Base-by-base conservation (phyloP, 2,113 vertebrate genomes). In the Carassius auratus region DNA sequence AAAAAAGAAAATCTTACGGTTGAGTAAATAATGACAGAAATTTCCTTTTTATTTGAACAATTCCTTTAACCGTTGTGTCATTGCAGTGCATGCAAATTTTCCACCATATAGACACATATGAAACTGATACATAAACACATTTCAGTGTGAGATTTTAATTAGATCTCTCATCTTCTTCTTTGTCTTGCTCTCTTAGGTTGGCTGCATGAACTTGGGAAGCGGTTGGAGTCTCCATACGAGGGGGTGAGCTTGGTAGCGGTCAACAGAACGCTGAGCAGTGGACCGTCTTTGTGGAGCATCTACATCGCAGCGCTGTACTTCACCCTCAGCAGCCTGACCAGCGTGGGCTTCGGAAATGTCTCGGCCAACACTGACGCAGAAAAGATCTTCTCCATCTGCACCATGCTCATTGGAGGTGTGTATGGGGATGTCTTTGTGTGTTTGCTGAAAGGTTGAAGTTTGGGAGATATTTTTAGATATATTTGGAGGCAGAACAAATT, bases 351-450 rank as follows among this genome's bases (percentile, higher is more conserved):
- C 0, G 98, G 0, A 87, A 99, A 99, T 2, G 98, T 99, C 85
- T 99, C 97, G 0, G 98, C 98, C 88, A 99, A 99, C 86, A 99
- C 98, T 0, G 98, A 99, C 36, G 94, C 96, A 0, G 98, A 99
- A 89, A 99, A 99, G 94, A 99, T 99, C 87, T 99, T 99, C 92
- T 99, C 98, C 74, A 97, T 99, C 92, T 99, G 97, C 90, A 98
- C 97, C 90, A 99, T 99, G 98, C 93, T 99, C 61, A 97, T 99
- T 64, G 98, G 98, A 84, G 98, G 98, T 99, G 14, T 38, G 36
- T 71, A 33, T 71, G 68, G 61, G 17, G 8, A 2, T 42, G 52
- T 50, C 0, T 50, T 3, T 50, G 3, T 50, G 2, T 50, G 13
- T 52, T 8, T 52, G 14, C 17, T 52, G 62, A 52, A 26, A 52